Conservation (phyloP, 2,888 invertebrate species). For the Azorinus chamasolen region DNA sequence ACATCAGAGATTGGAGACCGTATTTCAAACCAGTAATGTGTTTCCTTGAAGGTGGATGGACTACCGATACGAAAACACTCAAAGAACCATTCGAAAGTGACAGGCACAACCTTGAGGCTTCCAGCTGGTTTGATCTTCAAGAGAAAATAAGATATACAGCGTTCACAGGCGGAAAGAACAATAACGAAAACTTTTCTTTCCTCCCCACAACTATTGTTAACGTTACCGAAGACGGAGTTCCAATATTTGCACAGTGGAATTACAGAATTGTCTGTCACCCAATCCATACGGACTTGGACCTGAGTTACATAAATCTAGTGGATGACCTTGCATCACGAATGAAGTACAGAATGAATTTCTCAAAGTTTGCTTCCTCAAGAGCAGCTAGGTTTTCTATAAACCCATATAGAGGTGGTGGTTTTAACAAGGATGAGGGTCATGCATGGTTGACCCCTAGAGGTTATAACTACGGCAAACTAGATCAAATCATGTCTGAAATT, state of each 20-base stretch:
- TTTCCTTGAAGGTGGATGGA: conserved; percentile 82
- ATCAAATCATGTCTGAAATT: conserved; percentile 58
- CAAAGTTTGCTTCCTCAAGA: conserved; percentile 26
- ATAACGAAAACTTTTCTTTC: conserved; percentile 76
- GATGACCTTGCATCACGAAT: conserved; percentile 75
- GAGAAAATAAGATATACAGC: conserved; percentile 77
- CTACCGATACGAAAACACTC: conserved; percentile 64
- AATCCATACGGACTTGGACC: conserved; percentile 57
- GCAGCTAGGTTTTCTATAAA: conserved; percentile 58
- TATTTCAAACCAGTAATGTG: conserved; percentile 81
- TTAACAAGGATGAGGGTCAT: conserved; percentile 12
- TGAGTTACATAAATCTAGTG: conserved; percentile 59
- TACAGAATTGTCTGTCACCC: conserved; percentile 77
- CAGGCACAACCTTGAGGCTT: conserved; percentile 77
- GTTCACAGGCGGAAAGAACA: conserved; percentile 73
- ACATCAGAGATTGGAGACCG: conserved; percentile 70
- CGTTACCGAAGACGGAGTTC: conserved; percentile 47
- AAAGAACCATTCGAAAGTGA: conserved; percentile 82
- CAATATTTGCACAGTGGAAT: conserved; percentile 76
- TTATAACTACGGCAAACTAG: conserved; percentile 29
- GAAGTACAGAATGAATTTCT: conserved; percentile 34
- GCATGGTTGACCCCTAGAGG: conserved; percentile 9
- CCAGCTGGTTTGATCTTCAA: conserved; percentile 75
- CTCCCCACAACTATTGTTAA: conserved; percentile 76
- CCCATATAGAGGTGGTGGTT: conserved; percentile 11